Evolutionary conservation across 2,113 vertebrate species (phyloP), one percentile per base, ranked within the genome.

Genomic region (Nothobranchius furzeri): DNA sequence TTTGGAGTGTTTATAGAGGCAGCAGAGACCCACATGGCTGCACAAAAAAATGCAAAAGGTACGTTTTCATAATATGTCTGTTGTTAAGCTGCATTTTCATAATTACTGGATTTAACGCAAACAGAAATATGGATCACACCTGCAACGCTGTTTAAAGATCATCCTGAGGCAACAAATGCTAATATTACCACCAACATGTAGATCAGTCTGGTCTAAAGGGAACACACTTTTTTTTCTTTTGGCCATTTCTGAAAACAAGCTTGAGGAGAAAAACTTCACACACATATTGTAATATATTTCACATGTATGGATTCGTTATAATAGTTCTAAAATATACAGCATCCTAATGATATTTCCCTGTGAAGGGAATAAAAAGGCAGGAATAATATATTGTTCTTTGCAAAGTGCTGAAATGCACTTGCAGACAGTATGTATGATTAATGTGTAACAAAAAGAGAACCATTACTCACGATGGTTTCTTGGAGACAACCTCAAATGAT

Each of bases 101-200:
- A 30, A 30, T 30, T 30, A 63, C 25, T 25, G 67, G 54, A 73
- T 77, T 51, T 59, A 50, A 59, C 69, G 35, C 45, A 76, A 61
- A 56, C 48, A 51, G 7, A 68, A 36, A 25, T 56, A 57, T 37
- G 45, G 17, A 70, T 51, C 35, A 43, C 43, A 30, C 4, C 24
- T 67, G 60, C 43, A 14, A 20, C 58, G n/a, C 68, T 73, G 65
- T 68, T 79, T 85, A 63, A 82, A 51, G 67, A 84, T 51, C 40
- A 62, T 60, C 61, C 79, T 11, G 49, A 68, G 52, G 72, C 52
- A 51, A 65, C 36, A 53, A 14, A 77, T 67, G 59, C 67, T 73
- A 59, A 82, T 76, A 68, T 76, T 76, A 70, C 66, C 64, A 68
- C 7, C 37, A 49, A 17, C 62, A 76, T 82, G 73, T 35, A 70